Evolutionary conservation across 1,140 invertebrate species (phyloP).

Genomic region (Bombus superbus): DNA sequence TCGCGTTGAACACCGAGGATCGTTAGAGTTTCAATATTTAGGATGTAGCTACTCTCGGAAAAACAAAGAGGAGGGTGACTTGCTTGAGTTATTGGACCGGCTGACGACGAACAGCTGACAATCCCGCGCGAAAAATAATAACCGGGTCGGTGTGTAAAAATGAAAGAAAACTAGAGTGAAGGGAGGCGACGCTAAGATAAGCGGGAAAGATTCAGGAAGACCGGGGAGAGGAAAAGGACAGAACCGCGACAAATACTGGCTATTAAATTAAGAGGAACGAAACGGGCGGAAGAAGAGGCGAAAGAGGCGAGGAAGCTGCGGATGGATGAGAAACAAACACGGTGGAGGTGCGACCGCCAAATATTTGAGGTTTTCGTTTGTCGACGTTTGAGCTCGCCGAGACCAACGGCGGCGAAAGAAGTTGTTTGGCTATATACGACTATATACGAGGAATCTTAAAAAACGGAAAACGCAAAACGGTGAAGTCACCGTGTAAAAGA

Average conservation of each 20-base stretch:
- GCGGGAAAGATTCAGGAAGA: not conserved
- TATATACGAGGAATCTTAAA: not conserved
- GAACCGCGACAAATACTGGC: no score
- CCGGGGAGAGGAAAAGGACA: no score
- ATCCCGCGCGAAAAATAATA: not conserved
- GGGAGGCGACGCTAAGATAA: not conserved
- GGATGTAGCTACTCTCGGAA: not conserved
- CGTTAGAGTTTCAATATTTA: not conserved
- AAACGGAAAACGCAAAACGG: not conserved
- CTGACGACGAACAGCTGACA: not conserved
- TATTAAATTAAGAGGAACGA: no score
- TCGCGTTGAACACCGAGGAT: not conserved
- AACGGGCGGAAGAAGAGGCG: not conserved
- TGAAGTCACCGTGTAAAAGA: no score
- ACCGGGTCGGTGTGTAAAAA: not conserved
- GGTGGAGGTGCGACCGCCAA: not conserved
- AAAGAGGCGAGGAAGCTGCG: not conserved
- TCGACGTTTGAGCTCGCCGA: not conserved
- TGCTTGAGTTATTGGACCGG: not conserved
- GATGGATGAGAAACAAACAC: not conserved
- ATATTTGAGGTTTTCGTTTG: conserved; percentile 13
- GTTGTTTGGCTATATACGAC: not conserved
- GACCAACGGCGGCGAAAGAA: not conserved
- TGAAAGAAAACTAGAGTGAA: not conserved
- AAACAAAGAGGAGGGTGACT: not conserved